These are phyloP conservation scores for Silurus meridionalis DNA, from an alignment of 2,113 vertebrate genomes.

Conservation along the genomic window DNA sequence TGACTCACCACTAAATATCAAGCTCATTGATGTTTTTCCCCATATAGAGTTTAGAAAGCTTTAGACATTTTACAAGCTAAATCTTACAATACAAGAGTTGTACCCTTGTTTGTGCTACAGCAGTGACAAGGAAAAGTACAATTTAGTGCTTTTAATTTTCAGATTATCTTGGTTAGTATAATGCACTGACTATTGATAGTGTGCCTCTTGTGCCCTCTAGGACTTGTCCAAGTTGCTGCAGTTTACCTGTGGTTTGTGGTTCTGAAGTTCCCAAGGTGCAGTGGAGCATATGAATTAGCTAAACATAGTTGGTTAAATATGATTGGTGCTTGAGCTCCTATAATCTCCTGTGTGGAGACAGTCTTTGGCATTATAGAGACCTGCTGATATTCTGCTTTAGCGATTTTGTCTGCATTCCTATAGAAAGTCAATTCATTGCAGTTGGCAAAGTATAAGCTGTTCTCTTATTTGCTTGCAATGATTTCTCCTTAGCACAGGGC, in stretches of 20 bases:
- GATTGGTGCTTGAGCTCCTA: slow-evolving; percentile 8
- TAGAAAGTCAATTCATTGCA: slow-evolving; percentile 19
- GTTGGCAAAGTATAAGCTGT: slow-evolving; percentile 20
- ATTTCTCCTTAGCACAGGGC: slow-evolving; percentile 1
- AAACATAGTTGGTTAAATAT: slow-evolving; percentile 3
- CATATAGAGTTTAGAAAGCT: background rate
- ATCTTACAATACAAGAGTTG: background rate
- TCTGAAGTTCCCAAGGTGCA: slow-evolving; percentile 23
- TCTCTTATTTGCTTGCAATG: slow-evolving; percentile 20
- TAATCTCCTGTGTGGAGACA: slow-evolving; percentile 15
- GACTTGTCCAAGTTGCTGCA: slow-evolving; percentile 19
- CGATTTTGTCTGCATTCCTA: background rate
- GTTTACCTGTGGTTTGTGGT: slow-evolving; percentile 20
- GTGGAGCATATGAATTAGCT: slow-evolving; percentile 32
- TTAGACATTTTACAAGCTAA: background rate
- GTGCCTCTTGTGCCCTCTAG: slow-evolving; percentile 1
- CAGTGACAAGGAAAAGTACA: background rate
- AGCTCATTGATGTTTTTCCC: background rate
- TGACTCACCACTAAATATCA: background rate
- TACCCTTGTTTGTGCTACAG: background rate
- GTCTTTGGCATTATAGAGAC: slow-evolving; percentile 25
- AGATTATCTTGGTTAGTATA: background rate
- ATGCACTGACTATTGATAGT: background rate
- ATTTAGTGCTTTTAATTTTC: background rate
- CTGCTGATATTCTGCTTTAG: slow-evolving; percentile 16